A percentile compares a stretch with the other conserved stretches of the same genome.
Evolutionary conservation across 2,797 vertebrate genomes (phyloP).

Genomic region (Sebastes minor): DNA sequence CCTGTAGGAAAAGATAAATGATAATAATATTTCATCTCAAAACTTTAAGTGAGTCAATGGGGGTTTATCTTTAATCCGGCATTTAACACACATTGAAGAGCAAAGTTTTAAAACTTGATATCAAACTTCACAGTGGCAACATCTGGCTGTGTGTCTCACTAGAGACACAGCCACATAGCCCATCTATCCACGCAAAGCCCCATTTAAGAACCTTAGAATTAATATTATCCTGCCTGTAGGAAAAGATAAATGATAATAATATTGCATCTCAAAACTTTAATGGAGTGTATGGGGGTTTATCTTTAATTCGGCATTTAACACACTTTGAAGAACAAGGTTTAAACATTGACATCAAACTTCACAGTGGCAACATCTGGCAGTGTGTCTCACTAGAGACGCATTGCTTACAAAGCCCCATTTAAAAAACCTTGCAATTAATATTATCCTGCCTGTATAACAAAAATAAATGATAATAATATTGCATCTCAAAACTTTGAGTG

Average conservation of each 20-base stretch:
- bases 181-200: neutral
- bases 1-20: rapidly evolving
- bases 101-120: too few species aligned
- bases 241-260: rapidly evolving
- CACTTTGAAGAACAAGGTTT: neutral
- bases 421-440: neutral
- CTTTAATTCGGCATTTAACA: neutral
- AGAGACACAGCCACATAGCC: too few species aligned
- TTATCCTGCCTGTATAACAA: neutral
- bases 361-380: neutral
- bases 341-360: rapidly evolving
- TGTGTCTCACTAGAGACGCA: too few species aligned
- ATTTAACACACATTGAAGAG: neutral
- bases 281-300: rapidly evolving
- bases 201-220: neutral
- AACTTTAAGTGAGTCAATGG: neutral
- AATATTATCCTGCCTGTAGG: neutral
- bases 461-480: rapidly evolving
- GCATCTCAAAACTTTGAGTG: too few species aligned
- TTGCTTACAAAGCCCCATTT: neutral
- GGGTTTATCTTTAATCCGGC: neutral
- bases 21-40: neutral
- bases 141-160: neutral
- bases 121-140: neutral
- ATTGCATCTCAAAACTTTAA: too few species aligned